These are phyloP conservation scores for Stenodera caucasica DNA, from an alignment of 2,888 invertebrate species.

Conservation along the genomic window DNA sequence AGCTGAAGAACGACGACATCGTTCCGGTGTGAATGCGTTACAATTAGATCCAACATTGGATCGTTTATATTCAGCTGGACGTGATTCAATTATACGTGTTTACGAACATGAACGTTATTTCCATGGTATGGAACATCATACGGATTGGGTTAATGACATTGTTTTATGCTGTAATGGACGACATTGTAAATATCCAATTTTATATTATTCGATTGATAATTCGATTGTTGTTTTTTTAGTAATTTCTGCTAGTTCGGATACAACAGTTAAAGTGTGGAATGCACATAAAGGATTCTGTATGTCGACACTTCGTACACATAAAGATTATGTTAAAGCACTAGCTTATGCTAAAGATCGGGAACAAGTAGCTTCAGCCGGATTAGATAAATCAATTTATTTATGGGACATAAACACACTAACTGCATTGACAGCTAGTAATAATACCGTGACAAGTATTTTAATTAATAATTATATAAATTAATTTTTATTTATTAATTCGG, in stretches of 20 bases:
- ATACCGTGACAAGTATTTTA: conserved; percentile 90
- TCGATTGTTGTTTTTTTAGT: conserved; percentile 62
- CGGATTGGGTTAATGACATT: conserved; percentile 99
- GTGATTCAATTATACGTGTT: conserved; percentile 95
- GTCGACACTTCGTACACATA: conserved; percentile 97
- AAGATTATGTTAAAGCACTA: conserved; percentile 96
- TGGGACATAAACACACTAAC: conserved; percentile 99
- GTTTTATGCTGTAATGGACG: conserved; percentile 96
- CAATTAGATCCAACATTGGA: conserved; percentile 88
- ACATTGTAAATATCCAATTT: conserved; percentile 76
- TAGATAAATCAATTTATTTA: conserved; percentile 94
- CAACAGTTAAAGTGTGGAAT: conserved; percentile 99
- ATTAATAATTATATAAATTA: background rate
- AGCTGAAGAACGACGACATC: conserved; percentile 90
- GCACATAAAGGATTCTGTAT: conserved; percentile 99
- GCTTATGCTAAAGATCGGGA: conserved; percentile 98
- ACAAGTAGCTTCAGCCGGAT: conserved; percentile 93
- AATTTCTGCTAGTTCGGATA: conserved; percentile 98
- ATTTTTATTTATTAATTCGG: background rate
- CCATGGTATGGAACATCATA: conserved; percentile 99
- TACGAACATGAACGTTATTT: conserved; percentile 87
- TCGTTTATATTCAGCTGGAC: conserved; percentile 91
- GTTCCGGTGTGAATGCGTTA: conserved; percentile 94
- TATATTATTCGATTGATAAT: too few species aligned
- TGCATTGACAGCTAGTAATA: conserved; percentile 96